Percentiles rank a stretch among this genome's conserved stretches.
Evolutionary conservation across 2,113 vertebrate genomes (phyloP).

Genomic region (Anthoscopus minutus): DNA sequence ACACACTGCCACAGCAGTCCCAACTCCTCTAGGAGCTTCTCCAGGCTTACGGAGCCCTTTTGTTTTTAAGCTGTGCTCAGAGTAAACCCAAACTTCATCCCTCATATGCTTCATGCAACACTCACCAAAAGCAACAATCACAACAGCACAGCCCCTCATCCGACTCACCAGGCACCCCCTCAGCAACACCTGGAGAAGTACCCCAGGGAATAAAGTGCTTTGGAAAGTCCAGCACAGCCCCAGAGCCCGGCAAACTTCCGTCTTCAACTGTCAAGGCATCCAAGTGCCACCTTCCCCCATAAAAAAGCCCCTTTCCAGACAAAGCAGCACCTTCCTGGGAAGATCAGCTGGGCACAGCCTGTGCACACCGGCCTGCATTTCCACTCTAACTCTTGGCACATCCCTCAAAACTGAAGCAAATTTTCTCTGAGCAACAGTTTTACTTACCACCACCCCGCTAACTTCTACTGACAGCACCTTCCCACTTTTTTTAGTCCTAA

Average conservation of each 20-base stretch:
- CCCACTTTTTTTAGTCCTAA: background rate
- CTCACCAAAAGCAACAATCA: background rate
- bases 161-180: background rate
- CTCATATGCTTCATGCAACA: accelerated
- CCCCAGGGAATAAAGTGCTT: background rate
- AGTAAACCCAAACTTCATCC: background rate
- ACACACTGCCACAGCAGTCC: background rate
- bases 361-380: background rate
- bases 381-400: background rate
- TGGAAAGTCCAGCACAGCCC: background rate
- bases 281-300: background rate
- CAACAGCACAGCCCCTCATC: background rate
- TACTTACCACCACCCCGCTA: background rate
- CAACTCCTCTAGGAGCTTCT: background rate
- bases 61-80: background rate
- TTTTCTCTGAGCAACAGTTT: conserved; percentile 11
- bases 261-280: background rate
- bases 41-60: background rate
- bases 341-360: background rate
- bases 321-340: background rate
- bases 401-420: conserved; percentile 10
- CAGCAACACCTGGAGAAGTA: accelerated
- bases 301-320: background rate
- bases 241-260: background rate
- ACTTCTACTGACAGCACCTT: background rate